Evolutionary conservation across 2,888 invertebrate genomes (phyloP).

Genomic region (Artemia sinica): DNA sequence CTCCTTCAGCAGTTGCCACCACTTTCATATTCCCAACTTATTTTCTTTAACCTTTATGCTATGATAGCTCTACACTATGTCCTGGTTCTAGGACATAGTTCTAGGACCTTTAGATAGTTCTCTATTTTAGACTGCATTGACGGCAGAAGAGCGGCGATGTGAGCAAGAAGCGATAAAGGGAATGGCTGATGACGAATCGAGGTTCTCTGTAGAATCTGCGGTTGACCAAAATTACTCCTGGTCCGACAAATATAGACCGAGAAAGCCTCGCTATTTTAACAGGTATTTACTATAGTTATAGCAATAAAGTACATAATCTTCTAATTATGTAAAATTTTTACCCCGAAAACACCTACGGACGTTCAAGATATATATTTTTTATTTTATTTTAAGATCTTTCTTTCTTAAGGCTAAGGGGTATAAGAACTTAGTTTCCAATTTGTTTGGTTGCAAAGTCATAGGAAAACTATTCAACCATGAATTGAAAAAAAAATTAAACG

Average conservation of each 20-base stretch:
- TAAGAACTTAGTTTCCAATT: conserved; percentile 25
- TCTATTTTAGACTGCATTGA: conserved; percentile 34
- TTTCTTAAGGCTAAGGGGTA: background rate
- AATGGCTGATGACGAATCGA: conserved; percentile 68
- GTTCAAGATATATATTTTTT: no score
- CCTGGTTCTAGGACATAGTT: no score
- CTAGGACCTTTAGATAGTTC: background rate
- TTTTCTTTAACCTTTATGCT: no score
- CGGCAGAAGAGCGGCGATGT: conserved; percentile 47
- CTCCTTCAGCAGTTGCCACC: no score
- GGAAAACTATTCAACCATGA: no score
- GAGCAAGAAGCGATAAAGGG: conserved; percentile 64
- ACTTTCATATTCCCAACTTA: no score
- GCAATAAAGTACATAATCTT: no score
- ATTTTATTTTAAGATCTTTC: background rate
- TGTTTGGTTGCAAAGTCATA: background rate
- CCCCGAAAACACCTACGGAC: no score
- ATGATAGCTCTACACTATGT: no score
- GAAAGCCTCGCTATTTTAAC: conserved; percentile 96
- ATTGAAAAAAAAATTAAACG: no score
- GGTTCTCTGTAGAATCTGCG: conserved; percentile 74
- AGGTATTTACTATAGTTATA: conserved; percentile 31
- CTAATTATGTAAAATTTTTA: no score
- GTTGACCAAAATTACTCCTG: conserved; percentile 75
- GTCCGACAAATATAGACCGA: conserved; percentile 93